Base-by-base conservation (phyloP, 2,888 invertebrate species). In the Tetragonisca angustula region DNA sequence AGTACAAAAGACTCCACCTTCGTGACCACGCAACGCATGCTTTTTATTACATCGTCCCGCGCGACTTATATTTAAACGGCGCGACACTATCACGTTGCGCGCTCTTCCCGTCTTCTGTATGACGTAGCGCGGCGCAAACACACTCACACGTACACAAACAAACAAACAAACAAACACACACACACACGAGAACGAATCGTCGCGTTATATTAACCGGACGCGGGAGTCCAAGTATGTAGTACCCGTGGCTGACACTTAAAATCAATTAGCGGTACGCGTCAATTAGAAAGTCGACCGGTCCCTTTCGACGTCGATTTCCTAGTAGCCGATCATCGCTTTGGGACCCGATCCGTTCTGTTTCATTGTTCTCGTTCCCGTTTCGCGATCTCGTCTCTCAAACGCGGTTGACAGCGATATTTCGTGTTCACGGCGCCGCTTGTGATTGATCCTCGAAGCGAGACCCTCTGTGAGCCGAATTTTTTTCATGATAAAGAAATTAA, bases 191-290 rank as follows among this genome's bases (percentile, higher is more conserved):
- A 67, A 71, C 68, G 74, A 81, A 72, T 82, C 72, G 50, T 81
- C 85, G 85, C 81, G 86, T 90, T 90, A 88, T 90, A 89, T 91
- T 90, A 92, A 89, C 91, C 86, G 84, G 61, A 61, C 24, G n/a
- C 15, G 76, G 75, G 82, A 91, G 36, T 50, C 17, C 68, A 54
- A 61, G 87, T 32, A 32, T 32, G 32, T 87, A 90, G 87, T 84
- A 68, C 75, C 1, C 75, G 83, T 59, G 84, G 74, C 85, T 79
- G 90, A 92, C 92, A 91, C 88, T 92, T 91, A 90, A 92, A 92
- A 92, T 92, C 92, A 92, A 92, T 92, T 92, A 92, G 91, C 76
- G 83, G 71, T 82, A 76, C 83, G 82, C 83, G 83, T 83, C 83
- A 83, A 83, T 82, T 83, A 82, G 92, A 92, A 91, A 92, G 92